A percentile compares a stretch with the other conserved stretches of the same genome.
Evolutionary conservation across 2,113 vertebrate species (phyloP).

Genomic region (Sprattus sprattus): DNA sequence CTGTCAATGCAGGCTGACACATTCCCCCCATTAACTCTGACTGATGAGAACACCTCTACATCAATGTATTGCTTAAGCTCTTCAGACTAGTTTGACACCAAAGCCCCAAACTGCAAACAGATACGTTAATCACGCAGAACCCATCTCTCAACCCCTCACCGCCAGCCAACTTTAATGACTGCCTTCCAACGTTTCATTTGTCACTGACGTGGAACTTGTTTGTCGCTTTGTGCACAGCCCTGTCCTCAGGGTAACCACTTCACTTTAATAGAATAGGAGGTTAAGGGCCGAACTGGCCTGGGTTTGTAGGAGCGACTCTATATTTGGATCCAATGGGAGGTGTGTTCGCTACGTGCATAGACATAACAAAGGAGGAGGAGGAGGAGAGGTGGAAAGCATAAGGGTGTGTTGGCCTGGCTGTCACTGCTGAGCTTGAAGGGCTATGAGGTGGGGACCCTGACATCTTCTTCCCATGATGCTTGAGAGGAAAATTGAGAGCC

Average conservation of each 20-base stretch:
- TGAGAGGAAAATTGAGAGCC: neutral
- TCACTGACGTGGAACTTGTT: neutral
- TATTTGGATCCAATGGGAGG: neutral
- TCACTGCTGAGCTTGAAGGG: neutral
- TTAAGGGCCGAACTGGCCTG: neutral
- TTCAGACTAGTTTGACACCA: neutral
- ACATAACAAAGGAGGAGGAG: neutral
- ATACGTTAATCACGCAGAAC: neutral
- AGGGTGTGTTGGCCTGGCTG: neutral
- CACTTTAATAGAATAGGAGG: neutral
- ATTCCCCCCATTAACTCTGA: neutral
- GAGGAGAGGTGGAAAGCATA: neutral
- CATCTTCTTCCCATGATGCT: neutral
- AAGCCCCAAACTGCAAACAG: neutral
- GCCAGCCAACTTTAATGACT: neutral
- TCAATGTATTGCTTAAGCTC: neutral
- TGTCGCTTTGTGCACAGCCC: neutral
- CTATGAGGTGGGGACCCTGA: neutral
- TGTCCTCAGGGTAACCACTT: neutral
- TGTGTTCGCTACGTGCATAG: neutral
- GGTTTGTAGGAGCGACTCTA: neutral
- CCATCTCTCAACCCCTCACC: neutral
- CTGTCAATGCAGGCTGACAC: neutral
- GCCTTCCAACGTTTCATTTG: neutral
- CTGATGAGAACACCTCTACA: slow-evolving; percentile 1